Conservation (phyloP, 2,797 vertebrate species). For the Muraenolepis orangiensis region DNA sequence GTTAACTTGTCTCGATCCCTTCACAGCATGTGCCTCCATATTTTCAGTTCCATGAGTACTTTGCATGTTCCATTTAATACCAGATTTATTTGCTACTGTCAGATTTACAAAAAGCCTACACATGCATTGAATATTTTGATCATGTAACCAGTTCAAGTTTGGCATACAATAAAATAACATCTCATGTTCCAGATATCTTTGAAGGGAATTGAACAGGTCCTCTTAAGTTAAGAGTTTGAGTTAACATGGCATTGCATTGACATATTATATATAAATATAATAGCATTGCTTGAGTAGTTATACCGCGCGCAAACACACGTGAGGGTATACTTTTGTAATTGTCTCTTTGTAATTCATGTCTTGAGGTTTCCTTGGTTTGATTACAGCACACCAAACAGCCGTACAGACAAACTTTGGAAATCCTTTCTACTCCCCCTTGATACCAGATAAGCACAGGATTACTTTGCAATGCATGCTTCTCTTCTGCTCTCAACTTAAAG, state of each 20-base stretch:
- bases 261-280: conserved; percentile 1
- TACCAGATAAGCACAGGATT: not conserved
- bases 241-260: conserved; percentile 10
- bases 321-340: conserved; percentile 2
- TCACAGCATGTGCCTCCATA: not conserved
- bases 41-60: not conserved
- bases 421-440: not conserved
- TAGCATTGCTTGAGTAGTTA: not conserved
- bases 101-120: conserved; percentile 37
- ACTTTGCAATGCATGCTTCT: not conserved
- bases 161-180: conserved; percentile 35
- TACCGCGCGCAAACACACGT: not conserved
- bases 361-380: not conserved
- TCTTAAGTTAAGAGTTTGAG: not conserved
- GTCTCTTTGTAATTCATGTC: not conserved
- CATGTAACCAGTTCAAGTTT: conserved; percentile 50
- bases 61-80: not conserved
- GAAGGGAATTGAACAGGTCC: conserved; percentile 28
- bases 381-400: not conserved
- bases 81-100: not conserved
- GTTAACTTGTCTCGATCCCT: not conserved
- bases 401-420: not conserved
- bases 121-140: conserved; percentile 51
- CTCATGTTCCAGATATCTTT: conserved; percentile 19
- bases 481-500: conserved; percentile 1